Evolutionary conservation across 1,140 invertebrate genomes (phyloP).

Genomic region (Acyrthosiphon pisum): DNA sequence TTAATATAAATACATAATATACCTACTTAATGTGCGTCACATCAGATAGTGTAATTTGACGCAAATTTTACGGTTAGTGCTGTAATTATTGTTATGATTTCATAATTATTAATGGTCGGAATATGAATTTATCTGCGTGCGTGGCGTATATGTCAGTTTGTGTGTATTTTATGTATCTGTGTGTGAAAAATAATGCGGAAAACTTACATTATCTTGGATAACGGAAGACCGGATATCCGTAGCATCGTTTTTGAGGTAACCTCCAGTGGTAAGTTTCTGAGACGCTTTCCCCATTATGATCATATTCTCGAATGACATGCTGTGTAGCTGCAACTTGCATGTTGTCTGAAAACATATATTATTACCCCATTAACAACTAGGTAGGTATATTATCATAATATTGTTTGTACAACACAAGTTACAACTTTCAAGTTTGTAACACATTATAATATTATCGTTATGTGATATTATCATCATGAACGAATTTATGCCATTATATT

Average conservation of each 20-base stretch:
- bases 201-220: constrained; percentile 74
- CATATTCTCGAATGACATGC: constrained; percentile 82
- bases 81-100: not conserved
- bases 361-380: not conserved
- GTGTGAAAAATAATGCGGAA: not conserved
- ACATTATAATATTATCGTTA: not conserved
- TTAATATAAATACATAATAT: not conserved
- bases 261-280: constrained; percentile 67
- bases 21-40: not conserved
- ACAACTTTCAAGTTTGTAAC: not conserved
- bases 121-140: not conserved
- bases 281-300: constrained; percentile 80
- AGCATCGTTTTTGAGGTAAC: constrained; percentile 59
- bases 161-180: not conserved
- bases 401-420: not conserved
- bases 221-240: constrained; percentile 64
- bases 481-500: not conserved
- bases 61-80: not conserved
- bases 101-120: not conserved
- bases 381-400: not conserved
- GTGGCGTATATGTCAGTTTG: not conserved
- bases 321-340: constrained; percentile 82
- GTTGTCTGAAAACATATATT: constrained; percentile 69
- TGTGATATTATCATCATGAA: too few relatives aligned
- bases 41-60: not conserved